Conservation (phyloP, 2,113 vertebrate species). For the Thunnus thynnus region DNA sequence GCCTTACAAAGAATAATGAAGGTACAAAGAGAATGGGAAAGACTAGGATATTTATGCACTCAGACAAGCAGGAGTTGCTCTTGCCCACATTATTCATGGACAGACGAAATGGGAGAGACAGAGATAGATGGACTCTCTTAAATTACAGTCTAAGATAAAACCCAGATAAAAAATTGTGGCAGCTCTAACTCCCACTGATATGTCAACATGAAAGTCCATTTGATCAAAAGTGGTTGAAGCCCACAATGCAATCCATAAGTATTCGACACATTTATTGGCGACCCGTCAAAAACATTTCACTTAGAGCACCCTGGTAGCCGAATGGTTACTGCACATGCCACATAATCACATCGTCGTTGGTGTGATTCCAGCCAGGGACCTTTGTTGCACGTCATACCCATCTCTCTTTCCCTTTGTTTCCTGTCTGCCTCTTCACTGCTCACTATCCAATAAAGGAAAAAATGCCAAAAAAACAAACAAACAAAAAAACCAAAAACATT, state of each 20-base stretch:
- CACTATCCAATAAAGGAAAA: too few relatives aligned
- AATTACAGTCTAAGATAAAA: conserved; percentile 36
- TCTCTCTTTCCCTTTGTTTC: too few relatives aligned
- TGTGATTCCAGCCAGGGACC: too few relatives aligned
- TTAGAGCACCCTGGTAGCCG: too few relatives aligned
- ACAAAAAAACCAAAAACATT: too few relatives aligned
- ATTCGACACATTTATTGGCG: neutral
- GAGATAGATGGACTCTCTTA: conserved; percentile 14
- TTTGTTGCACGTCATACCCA: too few relatives aligned
- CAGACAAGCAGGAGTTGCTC: conserved; percentile 31
- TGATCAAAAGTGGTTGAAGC: conserved; percentile 11
- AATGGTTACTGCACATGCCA: too few relatives aligned
- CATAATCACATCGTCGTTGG: too few relatives aligned
- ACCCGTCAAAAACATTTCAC: too few relatives aligned
- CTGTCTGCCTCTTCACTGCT: too few relatives aligned
- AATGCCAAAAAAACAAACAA: neutral
- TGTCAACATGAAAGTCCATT: neutral
- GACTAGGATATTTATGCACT: conserved; percentile 21
- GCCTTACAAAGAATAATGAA: conserved; percentile 46
- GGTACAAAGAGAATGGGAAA: conserved; percentile 37
- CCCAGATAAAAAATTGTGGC: neutral
- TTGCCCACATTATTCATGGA: conserved; percentile 18
- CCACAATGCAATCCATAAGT: neutral
- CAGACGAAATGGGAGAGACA: neutral
- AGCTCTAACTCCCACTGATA: neutral